phyloP scores from a whole-genome alignment of 1,140 invertebrate species.

The Zaprionus ghesquierei region DNA sequence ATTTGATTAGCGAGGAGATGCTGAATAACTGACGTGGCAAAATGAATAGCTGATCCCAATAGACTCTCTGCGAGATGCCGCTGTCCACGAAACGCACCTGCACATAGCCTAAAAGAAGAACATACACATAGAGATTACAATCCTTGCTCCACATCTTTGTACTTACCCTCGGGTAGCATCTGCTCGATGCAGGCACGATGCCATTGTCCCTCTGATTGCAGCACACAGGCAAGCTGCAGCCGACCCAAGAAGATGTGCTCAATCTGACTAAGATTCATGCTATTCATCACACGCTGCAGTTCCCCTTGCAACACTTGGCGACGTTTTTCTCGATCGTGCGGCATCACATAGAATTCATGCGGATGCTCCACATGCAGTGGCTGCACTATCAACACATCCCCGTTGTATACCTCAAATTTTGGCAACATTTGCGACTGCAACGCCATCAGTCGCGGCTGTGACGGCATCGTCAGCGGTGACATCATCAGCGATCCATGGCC shows the following conservation, averaged over 20 bases:
- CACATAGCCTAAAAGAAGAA: slow-evolving; percentile 41
- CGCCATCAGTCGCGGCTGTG: slow-evolving; percentile 12
- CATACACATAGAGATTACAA: not conserved
- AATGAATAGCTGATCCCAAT: slow-evolving; percentile 54
- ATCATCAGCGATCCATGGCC: not conserved
- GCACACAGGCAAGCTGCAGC: slow-evolving; percentile 44
- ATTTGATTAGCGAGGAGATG: slow-evolving; percentile 47
- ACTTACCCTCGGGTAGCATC: slow-evolving; percentile 47
- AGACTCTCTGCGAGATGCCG: slow-evolving; percentile 36
- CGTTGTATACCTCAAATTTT: not conserved
- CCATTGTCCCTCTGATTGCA: slow-evolving; percentile 47
- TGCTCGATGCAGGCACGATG: slow-evolving; percentile 57
- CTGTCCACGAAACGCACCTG: slow-evolving; percentile 60
- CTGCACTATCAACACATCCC: slow-evolving; percentile 45
- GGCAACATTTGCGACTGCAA: slow-evolving; percentile 7
- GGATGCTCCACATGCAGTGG: slow-evolving; percentile 48
- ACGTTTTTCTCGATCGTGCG: slow-evolving; percentile 2
- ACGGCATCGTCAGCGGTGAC: not conserved
- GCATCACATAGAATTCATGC: slow-evolving; percentile 58
- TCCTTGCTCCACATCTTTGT: not conserved
- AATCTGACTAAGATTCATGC: not conserved
- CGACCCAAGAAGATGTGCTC: slow-evolving; percentile 57
- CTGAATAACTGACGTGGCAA: slow-evolving; percentile 43
- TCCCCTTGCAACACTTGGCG: not conserved
- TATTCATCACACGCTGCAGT: slow-evolving; percentile 32